Evolutionary conservation across 2,113 vertebrate species (phyloP).

Genomic region (Gasterosteus aculeatus): DNA sequence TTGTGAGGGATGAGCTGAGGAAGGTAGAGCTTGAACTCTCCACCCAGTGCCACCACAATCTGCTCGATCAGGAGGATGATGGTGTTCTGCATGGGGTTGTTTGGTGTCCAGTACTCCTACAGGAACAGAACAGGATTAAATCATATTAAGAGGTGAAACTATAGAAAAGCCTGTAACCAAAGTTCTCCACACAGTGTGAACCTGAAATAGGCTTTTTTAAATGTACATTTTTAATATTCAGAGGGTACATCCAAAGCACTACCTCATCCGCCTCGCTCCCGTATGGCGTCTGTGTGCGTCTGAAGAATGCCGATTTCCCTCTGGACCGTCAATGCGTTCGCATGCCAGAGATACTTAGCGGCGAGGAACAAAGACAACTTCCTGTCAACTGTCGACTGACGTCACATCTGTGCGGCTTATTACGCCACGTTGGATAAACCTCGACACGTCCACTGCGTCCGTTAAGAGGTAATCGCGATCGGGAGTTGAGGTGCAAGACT

Average conservation of each 20-base stretch:
- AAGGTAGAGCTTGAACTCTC: conserved; percentile 97
- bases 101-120: conserved; percentile 99
- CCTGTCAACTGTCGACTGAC: conserved; percentile 46
- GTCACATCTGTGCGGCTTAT: conserved; percentile 19
- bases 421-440: conserved; percentile 34
- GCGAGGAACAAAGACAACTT: conserved; percentile 49
- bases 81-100: conserved; percentile 98
- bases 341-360: conserved; percentile 31
- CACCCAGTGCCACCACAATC: conserved; percentile 95
- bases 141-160: background rate
- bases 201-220: background rate
- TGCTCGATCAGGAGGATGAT: conserved; percentile 98
- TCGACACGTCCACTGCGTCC: conserved; percentile 8
- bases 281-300: conserved; percentile 4
- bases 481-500: conserved; percentile 16
- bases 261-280: conserved; percentile 28
- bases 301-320: conserved; percentile 28
- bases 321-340: conserved; percentile 12
- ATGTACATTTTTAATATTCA: conserved; percentile 34
- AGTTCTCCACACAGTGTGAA: background rate
- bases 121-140: conserved; percentile 13
- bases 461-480: conserved; percentile 45
- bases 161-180: background rate
- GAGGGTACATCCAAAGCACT: conserved; percentile 33
- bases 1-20: conserved; percentile 98